Evolutionary conservation across 53 echinoderm and acorn worm genomes (phyloP).

Genomic region (Hippasteria phrygiana): DNA sequence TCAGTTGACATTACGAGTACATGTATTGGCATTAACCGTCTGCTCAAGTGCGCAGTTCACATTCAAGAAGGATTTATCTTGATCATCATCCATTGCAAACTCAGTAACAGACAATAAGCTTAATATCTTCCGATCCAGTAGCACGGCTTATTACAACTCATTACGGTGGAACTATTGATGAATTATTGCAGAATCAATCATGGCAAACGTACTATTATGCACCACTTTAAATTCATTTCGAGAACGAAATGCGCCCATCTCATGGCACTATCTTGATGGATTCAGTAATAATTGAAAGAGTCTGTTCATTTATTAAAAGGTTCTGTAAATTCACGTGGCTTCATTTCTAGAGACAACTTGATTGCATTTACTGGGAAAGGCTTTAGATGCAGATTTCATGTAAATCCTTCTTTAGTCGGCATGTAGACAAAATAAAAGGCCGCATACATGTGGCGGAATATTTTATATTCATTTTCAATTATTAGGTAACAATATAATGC

Average conservation of each 20-base stretch:
- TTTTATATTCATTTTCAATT: too few relatives aligned
- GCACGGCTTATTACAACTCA: neutral
- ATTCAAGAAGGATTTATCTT: neutral
- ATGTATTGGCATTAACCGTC: too few relatives aligned
- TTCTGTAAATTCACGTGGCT: neutral
- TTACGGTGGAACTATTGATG: neutral
- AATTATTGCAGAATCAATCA: neutral
- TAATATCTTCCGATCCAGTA: too few relatives aligned
- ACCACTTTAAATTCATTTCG: neutral
- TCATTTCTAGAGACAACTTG: neutral
- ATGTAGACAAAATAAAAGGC: too few relatives aligned
- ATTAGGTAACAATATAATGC: too few relatives aligned
- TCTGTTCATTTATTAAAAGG: neutral
- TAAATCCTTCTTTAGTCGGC: too few relatives aligned
- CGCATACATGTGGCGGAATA: too few relatives aligned
- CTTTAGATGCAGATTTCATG: neutral
- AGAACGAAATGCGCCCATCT: neutral
- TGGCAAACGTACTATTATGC: neutral
- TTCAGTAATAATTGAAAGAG: neutral
- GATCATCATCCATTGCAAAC: neutral
- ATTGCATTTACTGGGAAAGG: neutral
- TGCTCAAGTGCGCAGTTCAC: neutral
- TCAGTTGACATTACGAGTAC: too few relatives aligned
- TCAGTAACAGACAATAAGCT: too few relatives aligned
- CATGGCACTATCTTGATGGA: neutral